Percentiles rank a stretch among this genome's conserved stretches.
Conservation (phyloP, 1,140 invertebrate species). For the Melanaphis sacchari region DNA sequence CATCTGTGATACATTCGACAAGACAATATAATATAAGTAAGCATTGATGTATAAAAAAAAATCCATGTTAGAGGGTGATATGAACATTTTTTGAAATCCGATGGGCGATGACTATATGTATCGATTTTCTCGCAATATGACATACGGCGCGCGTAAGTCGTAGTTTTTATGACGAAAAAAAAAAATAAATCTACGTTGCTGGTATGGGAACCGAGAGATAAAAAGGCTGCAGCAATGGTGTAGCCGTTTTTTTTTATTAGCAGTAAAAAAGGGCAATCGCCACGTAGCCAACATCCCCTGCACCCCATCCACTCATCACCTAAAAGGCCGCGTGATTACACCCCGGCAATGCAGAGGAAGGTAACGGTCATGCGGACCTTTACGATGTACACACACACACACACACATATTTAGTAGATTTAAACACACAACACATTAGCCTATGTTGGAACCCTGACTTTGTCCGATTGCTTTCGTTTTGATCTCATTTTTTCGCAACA, state of each 20-base stretch:
- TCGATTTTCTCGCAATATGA: not conserved
- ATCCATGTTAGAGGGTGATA: not conserved
- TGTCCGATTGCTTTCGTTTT: not conserved
- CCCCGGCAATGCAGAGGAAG: not conserved
- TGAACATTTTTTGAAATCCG: not conserved
- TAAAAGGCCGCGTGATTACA: not conserved
- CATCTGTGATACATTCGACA: not conserved
- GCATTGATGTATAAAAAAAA: not conserved
- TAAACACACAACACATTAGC: not conserved
- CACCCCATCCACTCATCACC: not conserved
- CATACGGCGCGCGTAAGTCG: not conserved
- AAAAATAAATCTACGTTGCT: not conserved
- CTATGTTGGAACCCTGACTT: not conserved
- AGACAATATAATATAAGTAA: not conserved
- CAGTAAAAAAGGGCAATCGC: constrained; percentile 22
- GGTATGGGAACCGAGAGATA: not conserved
- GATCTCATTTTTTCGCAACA: not conserved
- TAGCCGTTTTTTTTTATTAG: not conserved
- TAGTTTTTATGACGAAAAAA: not conserved
- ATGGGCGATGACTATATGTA: too few relatives aligned
- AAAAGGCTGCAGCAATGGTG: not conserved
- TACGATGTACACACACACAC: not conserved
- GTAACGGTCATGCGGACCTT: not conserved
- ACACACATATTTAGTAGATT: not conserved
- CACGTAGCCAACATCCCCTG: too few relatives aligned